Base-by-base conservation (phyloP, 2,888 invertebrate species). In the Philereme vetulata region DNA sequence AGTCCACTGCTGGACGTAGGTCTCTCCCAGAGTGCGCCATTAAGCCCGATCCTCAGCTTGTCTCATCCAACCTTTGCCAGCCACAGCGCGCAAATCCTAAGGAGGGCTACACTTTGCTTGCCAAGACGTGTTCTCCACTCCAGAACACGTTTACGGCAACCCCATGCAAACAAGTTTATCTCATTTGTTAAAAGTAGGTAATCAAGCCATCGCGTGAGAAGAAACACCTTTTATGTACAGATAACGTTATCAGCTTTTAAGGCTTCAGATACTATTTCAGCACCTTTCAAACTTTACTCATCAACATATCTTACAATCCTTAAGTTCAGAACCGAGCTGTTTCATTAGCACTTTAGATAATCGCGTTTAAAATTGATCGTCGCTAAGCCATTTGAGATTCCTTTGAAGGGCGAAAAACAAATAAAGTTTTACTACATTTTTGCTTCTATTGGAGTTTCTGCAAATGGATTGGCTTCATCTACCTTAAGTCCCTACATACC, bases 341-440 rank as follows among this genome's bases (percentile, higher is more conserved):
- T 36, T 51, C 34, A 51, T 51, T 60, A 60, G 43, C 51, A 51
- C 46, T 38, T 48, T 36, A 48, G 42, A 51, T 51, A 40, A 51
- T 51, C 47, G 38, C 34, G 40, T 56, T 56, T 48, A 38, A 34
- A 45, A n/a, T 46, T 33, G 6, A 33, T 46, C 46, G 9, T 5
- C n/a, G 46, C 33, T 33, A n/a, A 40, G 40, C 33, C 46, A 51
- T 40, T 56, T 42, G 40, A 51, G 52, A 48, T 54, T 60, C 54
- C 60, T 57, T 65, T 64, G 52, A 64, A 66, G 64, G 64, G 44
- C 55, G 48, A 58, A 65, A 68, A 66, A 65, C 66, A 68, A 65
- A 67, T 64, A 60, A 67, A 66, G 48, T 59, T 61, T 52, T 46
- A 6, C 52, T 57, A 54, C 55, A 63, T 62, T 63, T 67, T 71